Percentiles rank a stretch among this genome's conserved stretches.
phyloP scores from a whole-genome alignment of 2,888 invertebrate species.

The Monopis laevigella region DNA sequence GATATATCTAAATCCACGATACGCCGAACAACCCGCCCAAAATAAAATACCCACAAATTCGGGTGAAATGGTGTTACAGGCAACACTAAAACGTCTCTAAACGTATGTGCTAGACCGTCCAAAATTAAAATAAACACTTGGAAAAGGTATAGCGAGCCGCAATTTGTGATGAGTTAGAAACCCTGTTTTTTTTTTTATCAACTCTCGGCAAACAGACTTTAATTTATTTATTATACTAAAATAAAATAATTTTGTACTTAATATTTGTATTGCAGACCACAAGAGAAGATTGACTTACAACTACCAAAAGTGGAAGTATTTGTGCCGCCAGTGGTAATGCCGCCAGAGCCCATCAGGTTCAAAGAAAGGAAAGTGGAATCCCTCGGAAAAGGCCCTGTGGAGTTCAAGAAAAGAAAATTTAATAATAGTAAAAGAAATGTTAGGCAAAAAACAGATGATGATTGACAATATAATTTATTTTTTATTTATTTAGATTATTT shows the following conservation, averaged over 20 bases:
- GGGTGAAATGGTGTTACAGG: too few relatives aligned
- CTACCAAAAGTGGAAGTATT: constrained; percentile 68
- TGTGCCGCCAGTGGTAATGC: constrained; percentile 50
- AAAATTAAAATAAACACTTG: too few relatives aligned
- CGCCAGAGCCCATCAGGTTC: constrained; percentile 61
- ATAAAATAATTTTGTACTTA: constrained; percentile 12
- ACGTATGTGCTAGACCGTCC: too few relatives aligned
- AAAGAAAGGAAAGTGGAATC: constrained; percentile 69
- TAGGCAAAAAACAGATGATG: constrained; percentile 71
- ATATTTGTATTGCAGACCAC: constrained; percentile 40
- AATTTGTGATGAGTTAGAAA: too few relatives aligned
- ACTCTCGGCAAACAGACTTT: too few relatives aligned
- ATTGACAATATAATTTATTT: constrained; percentile 33
- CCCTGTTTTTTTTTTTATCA: too few relatives aligned
- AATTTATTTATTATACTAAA: too few relatives aligned
- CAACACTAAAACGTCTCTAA: too few relatives aligned
- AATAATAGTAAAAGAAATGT: constrained; percentile 68
- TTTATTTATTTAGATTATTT: background rate
- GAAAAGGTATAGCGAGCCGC: too few relatives aligned
- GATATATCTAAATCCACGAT: too few relatives aligned
- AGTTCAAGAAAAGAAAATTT: constrained; percentile 78
- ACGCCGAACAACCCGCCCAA: too few relatives aligned
- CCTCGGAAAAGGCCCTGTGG: constrained; percentile 57
- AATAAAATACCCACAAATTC: too few relatives aligned
- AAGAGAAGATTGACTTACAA: constrained; percentile 72